phyloP scores from a whole-genome alignment of 2,888 invertebrate genomes.

The Zygothrica quintamaculata region DNA sequence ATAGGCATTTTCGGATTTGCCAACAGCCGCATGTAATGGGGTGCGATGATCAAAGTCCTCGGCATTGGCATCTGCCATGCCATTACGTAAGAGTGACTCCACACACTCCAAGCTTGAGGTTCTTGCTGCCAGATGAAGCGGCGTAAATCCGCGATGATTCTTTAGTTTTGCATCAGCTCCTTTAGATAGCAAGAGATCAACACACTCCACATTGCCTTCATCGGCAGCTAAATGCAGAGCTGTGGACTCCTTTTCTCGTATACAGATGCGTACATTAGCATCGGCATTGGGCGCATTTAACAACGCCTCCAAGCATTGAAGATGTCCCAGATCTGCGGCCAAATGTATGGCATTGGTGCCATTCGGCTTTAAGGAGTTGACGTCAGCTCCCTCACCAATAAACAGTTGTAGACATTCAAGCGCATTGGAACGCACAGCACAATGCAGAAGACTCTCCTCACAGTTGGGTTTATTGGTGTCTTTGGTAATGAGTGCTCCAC shows the following conservation, averaged over 20 bases:
- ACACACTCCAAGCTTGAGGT: conserved; percentile 93
- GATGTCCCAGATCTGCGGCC: conserved; percentile 91
- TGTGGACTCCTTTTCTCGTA: conserved; percentile 90
- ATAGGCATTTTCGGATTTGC: conserved; percentile 92
- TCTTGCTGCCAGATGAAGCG: conserved; percentile 93
- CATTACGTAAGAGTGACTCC: conserved; percentile 90
- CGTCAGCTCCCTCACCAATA: conserved; percentile 90
- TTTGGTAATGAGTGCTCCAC: conserved; percentile 89
- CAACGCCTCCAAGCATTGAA: conserved; percentile 90
- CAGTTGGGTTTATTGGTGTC: conserved; percentile 88
- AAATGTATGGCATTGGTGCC: conserved; percentile 93
- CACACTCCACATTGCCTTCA: conserved; percentile 92
- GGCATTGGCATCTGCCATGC: conserved; percentile 91
- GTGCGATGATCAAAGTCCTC: conserved; percentile 93
- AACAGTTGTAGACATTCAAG: conserved; percentile 92
- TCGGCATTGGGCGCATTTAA: conserved; percentile 90
- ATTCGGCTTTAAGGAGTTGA: conserved; percentile 90
- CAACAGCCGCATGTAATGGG: conserved; percentile 92
- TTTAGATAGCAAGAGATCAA: conserved; percentile 89
- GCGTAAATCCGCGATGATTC: conserved; percentile 92
- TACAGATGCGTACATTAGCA: conserved; percentile 88
- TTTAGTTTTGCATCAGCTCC: conserved; percentile 90
- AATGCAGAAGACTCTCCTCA: conserved; percentile 92
- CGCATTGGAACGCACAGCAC: conserved; percentile 93
- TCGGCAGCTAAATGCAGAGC: conserved; percentile 95